phyloP scores from a whole-genome alignment of 2,888 invertebrate genomes.

The Adelphocoris suturalis region DNA sequence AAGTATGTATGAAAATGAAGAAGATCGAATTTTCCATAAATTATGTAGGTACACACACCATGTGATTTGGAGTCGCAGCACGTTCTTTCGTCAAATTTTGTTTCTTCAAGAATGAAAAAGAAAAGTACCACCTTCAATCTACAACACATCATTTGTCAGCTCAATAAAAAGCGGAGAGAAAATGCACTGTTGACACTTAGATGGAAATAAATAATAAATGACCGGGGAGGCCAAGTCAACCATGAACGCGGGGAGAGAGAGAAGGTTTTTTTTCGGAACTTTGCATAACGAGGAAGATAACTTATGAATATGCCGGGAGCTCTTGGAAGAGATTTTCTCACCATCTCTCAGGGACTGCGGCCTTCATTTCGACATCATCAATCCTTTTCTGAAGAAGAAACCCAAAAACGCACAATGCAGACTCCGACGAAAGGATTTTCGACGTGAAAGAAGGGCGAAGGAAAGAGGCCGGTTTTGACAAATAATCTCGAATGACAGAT shows the following conservation, averaged over 20 bases:
- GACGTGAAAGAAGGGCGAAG: background rate
- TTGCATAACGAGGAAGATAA: conserved; percentile 57
- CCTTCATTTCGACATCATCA: conserved; percentile 63
- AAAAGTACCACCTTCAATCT: conserved; percentile 52
- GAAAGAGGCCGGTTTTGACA: background rate
- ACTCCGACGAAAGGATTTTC: conserved; percentile 22
- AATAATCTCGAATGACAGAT: conserved; percentile 31
- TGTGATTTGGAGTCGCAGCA: too few species aligned
- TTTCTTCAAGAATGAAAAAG: too few species aligned
- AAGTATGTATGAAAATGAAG: too few species aligned
- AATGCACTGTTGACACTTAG: conserved; percentile 65
- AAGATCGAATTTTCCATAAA: too few species aligned
- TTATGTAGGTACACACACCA: too few species aligned
- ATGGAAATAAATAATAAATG: conserved; percentile 70
- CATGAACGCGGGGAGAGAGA: conserved; percentile 31
- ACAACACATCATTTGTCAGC: conserved; percentile 57
- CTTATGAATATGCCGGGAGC: conserved; percentile 66
- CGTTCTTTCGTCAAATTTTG: too few species aligned
- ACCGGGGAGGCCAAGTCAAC: conserved; percentile 47
- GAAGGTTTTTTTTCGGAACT: conserved; percentile 34
- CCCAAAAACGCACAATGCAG: conserved; percentile 48
- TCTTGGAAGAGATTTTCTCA: background rate
- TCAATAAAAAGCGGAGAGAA: conserved; percentile 31
- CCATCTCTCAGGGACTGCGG: conserved; percentile 13
- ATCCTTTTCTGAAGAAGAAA: conserved; percentile 12